phyloP scores from a whole-genome alignment of 1,140 invertebrate species.

The Drosophila biarmipes region DNA sequence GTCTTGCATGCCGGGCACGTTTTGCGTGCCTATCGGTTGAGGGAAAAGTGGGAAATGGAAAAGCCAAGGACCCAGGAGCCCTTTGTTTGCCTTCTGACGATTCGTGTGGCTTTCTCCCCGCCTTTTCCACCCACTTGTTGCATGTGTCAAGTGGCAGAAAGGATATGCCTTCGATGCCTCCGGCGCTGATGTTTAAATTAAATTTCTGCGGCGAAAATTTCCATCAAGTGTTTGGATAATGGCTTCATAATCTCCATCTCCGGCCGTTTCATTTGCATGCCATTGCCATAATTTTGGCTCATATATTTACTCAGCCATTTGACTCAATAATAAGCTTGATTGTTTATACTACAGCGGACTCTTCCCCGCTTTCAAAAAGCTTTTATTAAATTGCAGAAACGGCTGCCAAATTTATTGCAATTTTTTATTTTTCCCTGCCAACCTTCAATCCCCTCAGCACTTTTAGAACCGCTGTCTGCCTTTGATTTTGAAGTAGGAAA shows the following conservation, averaged over 20 bases:
- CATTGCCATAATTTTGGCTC: slow-evolving; percentile 74
- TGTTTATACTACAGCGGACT: slow-evolving; percentile 55
- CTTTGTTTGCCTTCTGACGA: slow-evolving; percentile 53
- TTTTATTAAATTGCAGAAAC: slow-evolving; percentile 80
- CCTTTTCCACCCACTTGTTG: slow-evolving; percentile 54
- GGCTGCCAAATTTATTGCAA: slow-evolving; percentile 78
- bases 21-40: slow-evolving; percentile 53
- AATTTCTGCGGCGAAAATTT: slow-evolving; percentile 57
- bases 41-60: slow-evolving; percentile 17
- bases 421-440: slow-evolving; percentile 49
- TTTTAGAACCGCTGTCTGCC: slow-evolving; percentile 50
- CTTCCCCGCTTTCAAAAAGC: slow-evolving; percentile 28
- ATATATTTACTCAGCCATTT: slow-evolving; percentile 74
- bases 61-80: slow-evolving; percentile 41
- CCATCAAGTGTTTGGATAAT: slow-evolving; percentile 41
- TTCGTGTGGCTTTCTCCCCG: slow-evolving; percentile 18
- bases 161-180: slow-evolving; percentile 8
- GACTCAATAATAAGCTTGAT: slow-evolving; percentile 70
- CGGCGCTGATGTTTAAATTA: slow-evolving; percentile 63
- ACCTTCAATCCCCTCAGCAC: slow-evolving; percentile 34
- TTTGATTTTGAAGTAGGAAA: slow-evolving; percentile 81
- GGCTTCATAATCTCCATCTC: slow-evolving; percentile 56
- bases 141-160: slow-evolving; percentile 53
- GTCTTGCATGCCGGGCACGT: slow-evolving; percentile 72
- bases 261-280: slow-evolving; percentile 79